Percentiles rank a stretch among this genome's conserved stretches.
These are phyloP conservation scores for Linnaemya vulpina DNA, from an alignment of 2,888 invertebrate species.

Conservation along the genomic window DNA sequence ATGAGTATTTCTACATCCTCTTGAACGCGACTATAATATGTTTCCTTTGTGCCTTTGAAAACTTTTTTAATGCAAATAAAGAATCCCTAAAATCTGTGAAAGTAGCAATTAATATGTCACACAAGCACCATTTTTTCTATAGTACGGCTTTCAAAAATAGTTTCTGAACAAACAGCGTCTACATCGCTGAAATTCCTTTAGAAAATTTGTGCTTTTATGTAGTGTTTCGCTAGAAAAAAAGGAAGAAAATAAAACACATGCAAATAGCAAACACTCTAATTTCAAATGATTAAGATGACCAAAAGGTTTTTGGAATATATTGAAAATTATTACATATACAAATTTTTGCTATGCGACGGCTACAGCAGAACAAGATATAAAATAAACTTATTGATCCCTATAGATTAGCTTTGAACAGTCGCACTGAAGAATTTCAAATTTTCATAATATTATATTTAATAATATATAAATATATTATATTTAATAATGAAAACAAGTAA, in stretches of 20 bases:
- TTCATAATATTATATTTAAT: too few species aligned
- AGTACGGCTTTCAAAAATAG: constrained; percentile 65
- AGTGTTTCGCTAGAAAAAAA: constrained; percentile 5
- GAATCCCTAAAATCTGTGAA: constrained; percentile 43
- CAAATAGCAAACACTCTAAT: not conserved
- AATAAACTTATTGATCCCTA: not conserved
- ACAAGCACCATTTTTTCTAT: constrained; percentile 53
- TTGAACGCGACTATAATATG: not conserved
- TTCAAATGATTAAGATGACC: constrained; percentile 34
- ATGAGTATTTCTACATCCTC: constrained; percentile 11
- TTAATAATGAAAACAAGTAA: too few species aligned
- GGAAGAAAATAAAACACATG: constrained; percentile 14
- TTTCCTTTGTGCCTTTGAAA: constrained; percentile 34
- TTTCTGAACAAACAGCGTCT: constrained; percentile 78
- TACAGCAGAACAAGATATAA: not conserved
- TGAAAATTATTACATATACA: too few species aligned
- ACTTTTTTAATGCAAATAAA: constrained; percentile 6
- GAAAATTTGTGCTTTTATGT: constrained; percentile 58
- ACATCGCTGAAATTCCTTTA: constrained; percentile 80
- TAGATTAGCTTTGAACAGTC: not conserved
- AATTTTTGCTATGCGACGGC: too few species aligned
- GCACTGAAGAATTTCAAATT: too few species aligned
- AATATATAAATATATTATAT: too few species aligned
- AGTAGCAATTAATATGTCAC: constrained; percentile 64
- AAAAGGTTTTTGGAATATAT: not conserved